phyloP scores from a whole-genome alignment of 2,797 vertebrate species.

The Mallotus villosus region DNA sequence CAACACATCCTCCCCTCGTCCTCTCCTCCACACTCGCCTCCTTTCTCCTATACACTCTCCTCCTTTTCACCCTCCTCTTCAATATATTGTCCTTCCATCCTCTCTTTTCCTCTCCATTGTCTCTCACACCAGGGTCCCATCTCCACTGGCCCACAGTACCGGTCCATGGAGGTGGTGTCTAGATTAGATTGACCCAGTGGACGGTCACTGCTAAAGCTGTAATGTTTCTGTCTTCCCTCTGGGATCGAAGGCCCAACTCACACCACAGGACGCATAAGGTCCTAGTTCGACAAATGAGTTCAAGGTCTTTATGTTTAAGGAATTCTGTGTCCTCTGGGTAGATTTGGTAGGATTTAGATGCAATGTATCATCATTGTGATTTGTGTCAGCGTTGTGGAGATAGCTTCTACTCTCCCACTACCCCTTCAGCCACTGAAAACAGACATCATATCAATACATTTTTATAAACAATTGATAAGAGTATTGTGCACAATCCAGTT shows the following conservation, averaged over 20 bases:
- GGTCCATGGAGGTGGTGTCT: background rate
- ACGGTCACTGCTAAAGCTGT: background rate
- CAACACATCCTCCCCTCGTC: constrained; percentile 22
- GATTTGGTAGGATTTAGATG: background rate
- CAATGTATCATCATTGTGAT: background rate
- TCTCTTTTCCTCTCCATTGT: background rate
- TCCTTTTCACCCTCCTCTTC: too few relatives aligned
- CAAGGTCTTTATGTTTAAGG: background rate
- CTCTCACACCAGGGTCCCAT: background rate
- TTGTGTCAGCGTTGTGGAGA: background rate
- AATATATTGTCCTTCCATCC: background rate
- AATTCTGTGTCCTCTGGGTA: background rate
- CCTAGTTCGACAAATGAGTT: background rate
- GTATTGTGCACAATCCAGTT: background rate
- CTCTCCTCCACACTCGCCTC: constrained; percentile 12
- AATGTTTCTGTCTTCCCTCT: background rate
- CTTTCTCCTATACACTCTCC: background rate
- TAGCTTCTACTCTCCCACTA: background rate
- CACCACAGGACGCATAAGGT: background rate
- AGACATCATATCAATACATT: background rate
- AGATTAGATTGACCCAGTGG: background rate
- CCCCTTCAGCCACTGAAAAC: background rate
- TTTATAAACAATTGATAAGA: background rate
- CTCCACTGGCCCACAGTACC: constrained; percentile 1
- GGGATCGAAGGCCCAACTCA: background rate